A percentile compares a stretch with the other conserved stretches of the same genome.
phyloP scores from a whole-genome alignment of 2,888 invertebrate species.

The Lacanobia wlatinum region DNA sequence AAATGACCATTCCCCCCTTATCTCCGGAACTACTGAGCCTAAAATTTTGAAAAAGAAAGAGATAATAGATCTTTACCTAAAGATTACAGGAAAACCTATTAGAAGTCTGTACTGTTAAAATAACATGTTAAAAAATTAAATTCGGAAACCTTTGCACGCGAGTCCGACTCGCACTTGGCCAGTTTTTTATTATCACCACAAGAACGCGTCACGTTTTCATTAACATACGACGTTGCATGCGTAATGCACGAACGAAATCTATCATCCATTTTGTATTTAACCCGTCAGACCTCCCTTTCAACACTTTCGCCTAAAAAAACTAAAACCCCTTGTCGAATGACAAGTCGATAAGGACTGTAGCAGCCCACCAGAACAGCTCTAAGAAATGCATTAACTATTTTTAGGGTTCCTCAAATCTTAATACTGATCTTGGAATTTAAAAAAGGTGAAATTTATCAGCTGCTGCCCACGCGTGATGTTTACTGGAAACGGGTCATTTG shows the following conservation, averaged over 20 bases:
- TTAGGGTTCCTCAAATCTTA: constrained; percentile 68
- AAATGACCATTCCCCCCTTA: too few relatives aligned
- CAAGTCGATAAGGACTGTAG: constrained; percentile 79
- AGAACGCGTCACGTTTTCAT: constrained; percentile 46
- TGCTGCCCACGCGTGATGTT: constrained; percentile 53
- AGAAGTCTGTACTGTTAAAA: too few relatives aligned
- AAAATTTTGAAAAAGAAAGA: too few relatives aligned
- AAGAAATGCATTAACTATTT: constrained; percentile 85
- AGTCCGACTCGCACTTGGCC: too few relatives aligned
- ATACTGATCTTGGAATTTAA: constrained; percentile 65
- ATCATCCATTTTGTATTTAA: constrained; percentile 62
- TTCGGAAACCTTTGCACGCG: too few relatives aligned
- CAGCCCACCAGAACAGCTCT: constrained; percentile 81
- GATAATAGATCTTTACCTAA: too few relatives aligned
- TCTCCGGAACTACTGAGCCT: too few relatives aligned
- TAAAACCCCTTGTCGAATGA: constrained; percentile 83
- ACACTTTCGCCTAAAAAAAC: constrained; percentile 67
- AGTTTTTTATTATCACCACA: constrained; percentile 33
- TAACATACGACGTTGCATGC: constrained; percentile 37
- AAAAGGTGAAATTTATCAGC: constrained; percentile 58
- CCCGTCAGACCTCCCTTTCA: constrained; percentile 65
- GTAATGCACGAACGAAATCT: constrained; percentile 58
- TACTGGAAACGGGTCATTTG: constrained; percentile 28
- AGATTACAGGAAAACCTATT: too few relatives aligned
- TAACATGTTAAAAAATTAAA: too few relatives aligned